phyloP scores from a whole-genome alignment of 2,113 vertebrate genomes.

The Rhynchomys soricoides region DNA sequence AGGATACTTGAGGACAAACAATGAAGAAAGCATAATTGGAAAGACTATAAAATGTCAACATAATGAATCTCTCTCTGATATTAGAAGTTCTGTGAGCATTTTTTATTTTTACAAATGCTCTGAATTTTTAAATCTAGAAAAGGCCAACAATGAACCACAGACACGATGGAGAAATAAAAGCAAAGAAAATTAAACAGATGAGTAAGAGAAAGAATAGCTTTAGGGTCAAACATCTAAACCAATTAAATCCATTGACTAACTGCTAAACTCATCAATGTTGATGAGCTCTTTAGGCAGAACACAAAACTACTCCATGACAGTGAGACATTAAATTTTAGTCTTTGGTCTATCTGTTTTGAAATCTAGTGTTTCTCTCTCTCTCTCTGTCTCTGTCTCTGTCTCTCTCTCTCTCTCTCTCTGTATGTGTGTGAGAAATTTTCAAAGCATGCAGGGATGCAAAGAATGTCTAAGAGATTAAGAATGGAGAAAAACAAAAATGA shows the following conservation, averaged over 20 bases:
- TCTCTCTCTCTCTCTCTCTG: too few species aligned
- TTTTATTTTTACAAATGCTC: slow-evolving; percentile 58
- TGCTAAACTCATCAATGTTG: slow-evolving; percentile 49
- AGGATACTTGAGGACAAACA: slow-evolving; percentile 65
- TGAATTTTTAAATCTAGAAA: slow-evolving; percentile 60
- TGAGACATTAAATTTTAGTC: not conserved
- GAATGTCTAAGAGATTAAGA: not conserved
- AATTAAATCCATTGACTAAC: slow-evolving; percentile 43
- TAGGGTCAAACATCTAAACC: slow-evolving; percentile 37
- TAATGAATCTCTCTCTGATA: slow-evolving; percentile 71
- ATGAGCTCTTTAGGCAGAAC: slow-evolving; percentile 35
- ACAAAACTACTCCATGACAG: slow-evolving; percentile 16
- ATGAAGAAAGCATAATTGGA: slow-evolving; percentile 73
- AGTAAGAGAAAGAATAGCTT: slow-evolving; percentile 35
- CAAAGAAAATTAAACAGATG: slow-evolving; percentile 51
- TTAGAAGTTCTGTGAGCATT: slow-evolving; percentile 59
- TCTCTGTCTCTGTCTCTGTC: too few species aligned
- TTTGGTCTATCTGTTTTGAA: not conserved
- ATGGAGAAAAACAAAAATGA: not conserved
- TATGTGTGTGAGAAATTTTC: not conserved
- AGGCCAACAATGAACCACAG: slow-evolving; percentile 19
- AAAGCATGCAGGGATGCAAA: not conserved
- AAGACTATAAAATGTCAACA: slow-evolving; percentile 75
- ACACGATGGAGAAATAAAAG: not conserved
- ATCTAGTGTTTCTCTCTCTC: too few species aligned